A percentile compares a stretch with the other conserved stretches of the same genome.
These are phyloP conservation scores for Palloptera scutellata DNA, from an alignment of 2,888 invertebrate genomes.

Conservation along the genomic window DNA sequence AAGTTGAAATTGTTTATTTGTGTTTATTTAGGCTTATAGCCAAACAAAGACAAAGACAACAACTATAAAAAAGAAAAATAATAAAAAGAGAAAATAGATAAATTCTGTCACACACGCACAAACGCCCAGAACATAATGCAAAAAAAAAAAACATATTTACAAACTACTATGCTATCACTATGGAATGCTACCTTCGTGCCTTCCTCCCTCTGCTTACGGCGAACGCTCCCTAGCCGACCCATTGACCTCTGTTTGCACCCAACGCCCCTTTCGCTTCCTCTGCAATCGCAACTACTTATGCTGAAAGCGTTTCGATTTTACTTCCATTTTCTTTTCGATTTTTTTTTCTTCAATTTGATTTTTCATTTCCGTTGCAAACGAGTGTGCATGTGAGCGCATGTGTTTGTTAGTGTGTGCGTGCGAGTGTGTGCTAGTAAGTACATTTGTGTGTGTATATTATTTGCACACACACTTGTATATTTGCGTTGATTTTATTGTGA, in stretches of 20 bases:
- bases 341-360: conserved; percentile 60
- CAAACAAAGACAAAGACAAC: conserved; percentile 43
- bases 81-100: neutral
- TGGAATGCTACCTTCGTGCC: no score
- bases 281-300: neutral
- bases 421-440: neutral
- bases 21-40: conserved; percentile 53
- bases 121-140: neutral
- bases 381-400: conserved; percentile 17
- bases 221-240: no score
- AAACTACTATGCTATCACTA: no score
- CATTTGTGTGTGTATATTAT: neutral
- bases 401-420: neutral
- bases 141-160: neutral
- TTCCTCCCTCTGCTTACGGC: no score
- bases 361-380: conserved; percentile 61
- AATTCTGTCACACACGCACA: neutral
- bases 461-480: neutral
- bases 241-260: neutral
- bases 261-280: neutral
- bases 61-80: neutral
- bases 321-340: conserved; percentile 21
- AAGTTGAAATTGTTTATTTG: conserved; percentile 46
- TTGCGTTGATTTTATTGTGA: conserved; percentile 49
- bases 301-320: conserved; percentile 31